Base-by-base conservation (phyloP, 1,140 invertebrate species). In the Philopotamus ludificatus region DNA sequence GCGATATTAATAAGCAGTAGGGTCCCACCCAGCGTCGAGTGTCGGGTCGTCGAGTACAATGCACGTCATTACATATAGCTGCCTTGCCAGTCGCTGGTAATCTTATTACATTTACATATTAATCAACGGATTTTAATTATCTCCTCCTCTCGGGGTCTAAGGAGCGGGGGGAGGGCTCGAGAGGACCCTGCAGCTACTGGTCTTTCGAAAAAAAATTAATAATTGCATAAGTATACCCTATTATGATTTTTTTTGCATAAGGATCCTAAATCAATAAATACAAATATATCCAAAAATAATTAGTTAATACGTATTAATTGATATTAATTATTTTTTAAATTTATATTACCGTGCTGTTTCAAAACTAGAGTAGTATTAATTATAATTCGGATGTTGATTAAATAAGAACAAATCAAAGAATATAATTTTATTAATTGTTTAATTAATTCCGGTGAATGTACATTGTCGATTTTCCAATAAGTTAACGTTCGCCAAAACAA, bases 21-120 rank as follows among this genome's bases (percentile, higher is more conserved):
- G 26, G 25, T 42, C 53, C 53, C 53, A 25, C 57, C 57, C 57
- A 47, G 21, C 44, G 28, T 41, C 20, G 21, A 44, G 22, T 26
- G 41, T 21, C n/a, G 57, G 57, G 42, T 57, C 53, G 53, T 57
- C 26, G 23, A 26, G 57, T 42, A 60, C 67, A 69, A 65, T 69
- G 67, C 67, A 69, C 63, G 67, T 69, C 67, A 69, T 69, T 66
- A 69, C 67, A 69, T 63, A 69, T 55, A 69, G 63, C 63, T 51
- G 39, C 59, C 63, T 50, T 61, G 53, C 59, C 63, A 69, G 67
- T 65, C 67, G 77, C 76, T 76, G 79, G 89, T 93, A 92, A 93
- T 93, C 90, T 93, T 92, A 92, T 92, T 92, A 92, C 91, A 92
- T 92, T 93, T 92, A 92, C 90, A 93, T 93, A 93, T 93, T 93